phyloP scores from a whole-genome alignment of 2,113 vertebrate species.

The Rallus limicola region DNA sequence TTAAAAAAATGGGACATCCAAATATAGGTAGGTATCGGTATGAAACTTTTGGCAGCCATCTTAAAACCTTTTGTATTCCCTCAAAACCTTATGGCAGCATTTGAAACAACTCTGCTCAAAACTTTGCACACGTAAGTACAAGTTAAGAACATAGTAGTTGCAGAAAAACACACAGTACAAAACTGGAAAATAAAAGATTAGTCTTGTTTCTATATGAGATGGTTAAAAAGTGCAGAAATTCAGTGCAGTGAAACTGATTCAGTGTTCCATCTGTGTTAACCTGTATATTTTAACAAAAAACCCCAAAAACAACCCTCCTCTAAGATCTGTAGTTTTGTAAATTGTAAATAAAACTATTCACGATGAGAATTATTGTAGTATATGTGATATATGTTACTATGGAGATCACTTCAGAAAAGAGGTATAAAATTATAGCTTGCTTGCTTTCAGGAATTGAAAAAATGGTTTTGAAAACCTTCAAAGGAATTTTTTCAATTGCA shows the following conservation, averaged over 20 bases:
- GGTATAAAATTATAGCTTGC: slow-evolving; percentile 30
- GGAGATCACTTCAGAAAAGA: slow-evolving; percentile 37
- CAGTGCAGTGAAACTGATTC: not conserved
- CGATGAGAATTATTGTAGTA: slow-evolving; percentile 13
- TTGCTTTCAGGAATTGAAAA: slow-evolving; percentile 17
- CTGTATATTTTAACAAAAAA: slow-evolving; percentile 25
- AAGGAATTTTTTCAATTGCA: not conserved
- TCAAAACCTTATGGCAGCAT: not conserved
- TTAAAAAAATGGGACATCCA: not conserved
- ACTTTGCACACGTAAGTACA: not conserved
- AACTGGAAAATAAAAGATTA: not conserved
- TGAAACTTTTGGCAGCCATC: not conserved
- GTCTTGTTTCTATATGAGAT: not conserved
- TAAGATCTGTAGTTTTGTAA: not conserved
- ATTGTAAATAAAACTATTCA: slow-evolving; percentile 33
- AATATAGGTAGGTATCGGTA: not conserved
- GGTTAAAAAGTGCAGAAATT: not conserved
- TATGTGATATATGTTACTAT: slow-evolving; percentile 43
- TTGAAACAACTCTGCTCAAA: not conserved
- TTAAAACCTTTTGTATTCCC: not conserved
- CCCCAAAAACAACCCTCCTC: not conserved
- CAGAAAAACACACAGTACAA: not conserved
- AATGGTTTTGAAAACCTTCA: slow-evolving; percentile 23
- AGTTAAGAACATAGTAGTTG: not conserved
- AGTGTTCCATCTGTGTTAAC: not conserved